These are phyloP conservation scores for Hypena proboscidalis DNA, from an alignment of 2,888 invertebrate species.

Conservation along the genomic window DNA sequence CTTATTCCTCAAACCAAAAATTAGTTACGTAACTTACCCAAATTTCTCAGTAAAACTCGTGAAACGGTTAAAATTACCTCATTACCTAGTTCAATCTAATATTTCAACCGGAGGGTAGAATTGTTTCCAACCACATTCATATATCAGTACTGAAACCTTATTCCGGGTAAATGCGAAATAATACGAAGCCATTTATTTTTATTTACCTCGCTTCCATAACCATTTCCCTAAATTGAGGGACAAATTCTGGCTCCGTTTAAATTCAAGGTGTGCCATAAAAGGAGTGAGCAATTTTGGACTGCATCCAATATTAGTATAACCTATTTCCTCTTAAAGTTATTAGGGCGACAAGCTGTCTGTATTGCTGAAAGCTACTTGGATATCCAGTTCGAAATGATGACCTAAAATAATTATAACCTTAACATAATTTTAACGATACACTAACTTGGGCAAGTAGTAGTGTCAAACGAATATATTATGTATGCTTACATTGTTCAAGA, in stretches of 20 bases:
- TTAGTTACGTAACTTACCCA: too few relatives aligned
- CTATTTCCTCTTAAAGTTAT: too few relatives aligned
- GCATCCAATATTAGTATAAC: slow-evolving; percentile 45
- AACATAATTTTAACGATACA: too few relatives aligned
- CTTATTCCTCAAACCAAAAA: too few relatives aligned
- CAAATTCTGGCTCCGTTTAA: slow-evolving; percentile 11
- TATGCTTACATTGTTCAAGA: too few relatives aligned
- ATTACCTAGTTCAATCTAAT: background rate
- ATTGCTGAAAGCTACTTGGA: too few relatives aligned
- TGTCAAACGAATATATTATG: too few relatives aligned
- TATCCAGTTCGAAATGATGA: too few relatives aligned
- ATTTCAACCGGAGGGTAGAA: background rate
- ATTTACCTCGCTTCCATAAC: slow-evolving; percentile 16
- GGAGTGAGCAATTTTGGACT: slow-evolving; percentile 41
- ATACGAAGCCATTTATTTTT: slow-evolving; percentile 5
- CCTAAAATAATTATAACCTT: too few relatives aligned
- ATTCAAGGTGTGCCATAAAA: slow-evolving; percentile 18
- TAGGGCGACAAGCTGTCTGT: too few relatives aligned
- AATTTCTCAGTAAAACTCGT: too few relatives aligned
- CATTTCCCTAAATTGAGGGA: slow-evolving; percentile 20
- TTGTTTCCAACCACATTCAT: slow-evolving; percentile 2
- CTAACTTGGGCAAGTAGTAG: too few relatives aligned
- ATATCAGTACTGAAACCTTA: slow-evolving; percentile 9
- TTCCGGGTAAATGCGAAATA: slow-evolving; percentile 6
- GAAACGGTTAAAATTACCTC: background rate